Base-by-base conservation (phyloP, 2,888 invertebrate species). In the Morpho helenor region DNA sequence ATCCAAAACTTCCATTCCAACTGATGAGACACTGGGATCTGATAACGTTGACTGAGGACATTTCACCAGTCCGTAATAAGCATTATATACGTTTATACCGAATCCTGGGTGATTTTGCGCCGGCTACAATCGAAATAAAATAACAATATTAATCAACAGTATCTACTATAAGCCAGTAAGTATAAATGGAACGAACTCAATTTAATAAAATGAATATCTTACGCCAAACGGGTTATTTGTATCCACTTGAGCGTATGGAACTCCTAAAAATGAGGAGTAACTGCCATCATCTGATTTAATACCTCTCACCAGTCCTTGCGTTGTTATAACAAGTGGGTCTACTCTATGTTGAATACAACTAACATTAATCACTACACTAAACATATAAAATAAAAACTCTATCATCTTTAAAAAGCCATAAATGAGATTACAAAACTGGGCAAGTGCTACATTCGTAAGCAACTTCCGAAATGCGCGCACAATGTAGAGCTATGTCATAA, bases 191-290 rank as follows among this genome's bases (percentile, higher is more conserved):
- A 7, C 7, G 8, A 31, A 16, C 16, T 16, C 2, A 16, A n/a
- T n/a, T 22, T n/a, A 31, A 23, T 4, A 39, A 45, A 52, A 40
- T 9, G 43, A 53, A 52, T 8, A n/a, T 7, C 89, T 86, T 77
- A 90, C 90, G 53, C 90, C 88, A 63, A 90, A 90, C 23, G 89
- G 90, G 68, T 89, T 77, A 50, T 73, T 70, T 47, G 66, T 60
- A 64, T 88, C 80, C 9, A 90, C 80, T 63, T 71, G 65, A 22
- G 87, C 90, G 62, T 89, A 90, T 6, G 90, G 90, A 56, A 90
- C 78, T 50, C 90, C 90, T 50, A 87, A 67, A 64, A 90, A 90
- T 49, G 72, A 69, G 0, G 89, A 85, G 52, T 87, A 90, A 43
- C 79, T 80, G 10, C 86, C 86, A 68, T 88, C 82, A 4, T 66